phyloP scores from a whole-genome alignment of 2,113 vertebrate species.

The Neogale vison region DNA sequence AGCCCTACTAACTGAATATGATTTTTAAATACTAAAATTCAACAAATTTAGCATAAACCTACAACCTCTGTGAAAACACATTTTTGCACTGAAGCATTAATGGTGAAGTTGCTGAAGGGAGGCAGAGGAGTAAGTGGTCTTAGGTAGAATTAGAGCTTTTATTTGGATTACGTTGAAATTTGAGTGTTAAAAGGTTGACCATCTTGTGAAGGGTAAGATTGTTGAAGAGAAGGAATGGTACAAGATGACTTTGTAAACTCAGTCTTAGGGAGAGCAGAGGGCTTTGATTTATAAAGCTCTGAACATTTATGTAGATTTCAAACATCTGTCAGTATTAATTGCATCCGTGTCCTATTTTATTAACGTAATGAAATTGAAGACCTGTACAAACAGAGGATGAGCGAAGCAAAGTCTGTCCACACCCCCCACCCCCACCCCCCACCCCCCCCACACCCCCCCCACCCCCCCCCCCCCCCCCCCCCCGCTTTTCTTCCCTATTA shows the following conservation, averaged over 20 bases:
- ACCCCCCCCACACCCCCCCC: too few relatives aligned
- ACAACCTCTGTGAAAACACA: not conserved
- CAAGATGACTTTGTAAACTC: not conserved
- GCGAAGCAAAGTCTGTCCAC: not conserved
- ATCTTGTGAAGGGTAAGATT: not conserved
- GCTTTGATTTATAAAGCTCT: not conserved
- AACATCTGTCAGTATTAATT: not conserved
- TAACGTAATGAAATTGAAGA: constrained; percentile 36
- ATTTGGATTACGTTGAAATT: not conserved
- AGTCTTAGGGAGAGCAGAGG: not conserved
- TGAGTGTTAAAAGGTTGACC: constrained; percentile 31
- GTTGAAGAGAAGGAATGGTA: not conserved
- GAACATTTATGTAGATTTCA: constrained; percentile 14
- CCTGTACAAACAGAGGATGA: not conserved
- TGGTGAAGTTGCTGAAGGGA: not conserved
- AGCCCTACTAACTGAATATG: not conserved
- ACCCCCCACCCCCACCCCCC: too few relatives aligned
- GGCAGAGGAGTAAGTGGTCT: not conserved
- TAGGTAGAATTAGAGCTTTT: not conserved
- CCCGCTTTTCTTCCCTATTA: not conserved
- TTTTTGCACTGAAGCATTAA: constrained; percentile 33
- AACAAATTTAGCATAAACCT: not conserved
- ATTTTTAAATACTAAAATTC: constrained; percentile 48
- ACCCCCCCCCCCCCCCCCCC: too few relatives aligned
- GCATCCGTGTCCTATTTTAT: not conserved